Conservation (phyloP, 2,888 invertebrate species). For the Nephrotoma flavescens region DNA sequence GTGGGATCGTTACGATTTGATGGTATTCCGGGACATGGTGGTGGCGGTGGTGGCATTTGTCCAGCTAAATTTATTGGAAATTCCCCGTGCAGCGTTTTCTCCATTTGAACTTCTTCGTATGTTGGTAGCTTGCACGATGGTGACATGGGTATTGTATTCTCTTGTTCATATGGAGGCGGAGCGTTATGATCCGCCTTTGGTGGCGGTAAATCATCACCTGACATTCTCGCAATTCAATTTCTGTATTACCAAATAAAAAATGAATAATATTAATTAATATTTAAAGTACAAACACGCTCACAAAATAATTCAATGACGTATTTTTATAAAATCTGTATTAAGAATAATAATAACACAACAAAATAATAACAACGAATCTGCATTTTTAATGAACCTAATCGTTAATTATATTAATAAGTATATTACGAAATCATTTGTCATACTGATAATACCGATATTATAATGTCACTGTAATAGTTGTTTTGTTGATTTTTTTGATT, state of each 20-base stretch:
- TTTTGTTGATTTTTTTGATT: background rate
- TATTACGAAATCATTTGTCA: too few relatives aligned
- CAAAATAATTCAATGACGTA: background rate
- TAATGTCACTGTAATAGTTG: background rate
- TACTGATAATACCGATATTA: background rate
- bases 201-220: conserved; percentile 52
- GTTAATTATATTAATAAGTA: too few relatives aligned
- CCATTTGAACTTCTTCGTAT: conserved; percentile 83
- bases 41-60: conserved; percentile 23
- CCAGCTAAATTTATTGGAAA: conserved; percentile 25
- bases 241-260: background rate
- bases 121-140: conserved; percentile 59
- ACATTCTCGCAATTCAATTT: background rate
- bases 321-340: background rate
- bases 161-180: conserved; percentile 78
- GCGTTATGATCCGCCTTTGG: conserved; percentile 74
- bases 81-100: conserved; percentile 67
- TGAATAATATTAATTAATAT: background rate
- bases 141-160: conserved; percentile 18
- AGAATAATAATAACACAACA: background rate
- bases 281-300: background rate
- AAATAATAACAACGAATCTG: background rate
- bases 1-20: background rate
- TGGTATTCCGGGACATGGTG: conserved; percentile 12
- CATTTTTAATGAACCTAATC: background rate